Evolutionary conservation across 2,888 invertebrate species (phyloP), one percentile per base, ranked within the genome.

Genomic region (Coenonympha arcania): DNA sequence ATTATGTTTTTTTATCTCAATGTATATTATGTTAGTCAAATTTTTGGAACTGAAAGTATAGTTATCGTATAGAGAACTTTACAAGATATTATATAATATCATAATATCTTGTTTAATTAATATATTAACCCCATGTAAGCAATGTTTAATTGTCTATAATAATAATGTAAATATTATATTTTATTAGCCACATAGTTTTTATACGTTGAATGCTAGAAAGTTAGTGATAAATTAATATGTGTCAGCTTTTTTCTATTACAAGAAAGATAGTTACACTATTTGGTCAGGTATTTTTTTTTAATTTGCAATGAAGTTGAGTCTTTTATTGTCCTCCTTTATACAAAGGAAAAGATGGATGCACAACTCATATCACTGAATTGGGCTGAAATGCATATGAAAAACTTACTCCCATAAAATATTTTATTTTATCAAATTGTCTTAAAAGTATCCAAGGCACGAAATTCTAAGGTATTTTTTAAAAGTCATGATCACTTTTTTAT

Each of bases 91-190:
- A 13, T 13, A 15, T 22, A 34, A 13, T 13, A 6, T 2, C 15
- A 43, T 43, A 11, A 43, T 43, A 11, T 48, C 36, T 37, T 36
- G 41, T 46, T 44, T 39, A 34, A 28, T 71, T 59, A 67, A 62
- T 71, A 67, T 71, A 73, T 24, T 52, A 47, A 47, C 37, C 31
- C 48, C 50, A 41, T 54, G 18, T 45, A 37, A 45, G 37, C 28
- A 37, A 45, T 51, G 54, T 39, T 19, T 40, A 43, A 34, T 42
- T 68, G 56, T 73, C 68, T 82, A 75, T 82, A 76, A 70, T 82
- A 76, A 70, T 70, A 71, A 73, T 79, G 83, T 79, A 76, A 76
- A 79, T 79, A 82, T 64, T 31, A 82, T 65, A 65, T n/a, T n/a
- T n/a, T 67, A 63, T 64, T 66, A 73, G 68, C 64, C 54, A 61